Evolutionary conservation across 2,888 invertebrate genomes (phyloP), one percentile per base, ranked within the genome.

Genomic region (Parascotia fuliginaria): DNA sequence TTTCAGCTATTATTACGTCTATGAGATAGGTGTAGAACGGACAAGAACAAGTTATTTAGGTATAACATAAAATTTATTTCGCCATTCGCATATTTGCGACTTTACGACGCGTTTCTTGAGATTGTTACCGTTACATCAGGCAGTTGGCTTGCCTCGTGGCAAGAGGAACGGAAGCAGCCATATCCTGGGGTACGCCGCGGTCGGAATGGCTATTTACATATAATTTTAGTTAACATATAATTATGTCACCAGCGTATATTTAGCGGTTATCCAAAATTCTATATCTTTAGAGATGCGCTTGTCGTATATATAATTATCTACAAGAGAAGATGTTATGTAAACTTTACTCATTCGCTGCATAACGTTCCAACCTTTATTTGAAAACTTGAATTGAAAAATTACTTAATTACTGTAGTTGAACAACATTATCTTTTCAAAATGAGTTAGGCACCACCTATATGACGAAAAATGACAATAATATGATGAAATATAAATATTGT

Each of bases 121-220:
- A 61, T 49, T 44, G 73, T 65, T 77, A 86, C 87, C 85, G 87
- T 87, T 89, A 87, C 65, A 57, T 11, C 31, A 47, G 49, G 32
- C 37, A 52, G 53, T 60, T 47, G 75, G 70, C 70, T 72, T 46
- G 74, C 72, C 72, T 72, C 68, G 56, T 64, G 68, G 75, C 76
- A 65, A 64, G 72, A 72, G 69, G 76, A 80, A 69, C 87, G 90
- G 89, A 90, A 89, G 83, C 79, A 81, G 83, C 79, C 82, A 85
- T 83, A 87, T 90, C 89, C 90, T 89, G 87, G 76, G 72, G 73
- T 73, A 65, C 63, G 76, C 69, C 71, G 65, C 63, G 74, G 71
- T 63, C 69, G 73, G 55, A 59, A 68, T 67, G 67, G 60, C 70
- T 32, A 58, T 70, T 66, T 57, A 47, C 48, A 53, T 58, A n/a